These are phyloP conservation scores for Hypanus sabinus DNA, from an alignment of 2,113 vertebrate genomes.

Conservation along the genomic window DNA sequence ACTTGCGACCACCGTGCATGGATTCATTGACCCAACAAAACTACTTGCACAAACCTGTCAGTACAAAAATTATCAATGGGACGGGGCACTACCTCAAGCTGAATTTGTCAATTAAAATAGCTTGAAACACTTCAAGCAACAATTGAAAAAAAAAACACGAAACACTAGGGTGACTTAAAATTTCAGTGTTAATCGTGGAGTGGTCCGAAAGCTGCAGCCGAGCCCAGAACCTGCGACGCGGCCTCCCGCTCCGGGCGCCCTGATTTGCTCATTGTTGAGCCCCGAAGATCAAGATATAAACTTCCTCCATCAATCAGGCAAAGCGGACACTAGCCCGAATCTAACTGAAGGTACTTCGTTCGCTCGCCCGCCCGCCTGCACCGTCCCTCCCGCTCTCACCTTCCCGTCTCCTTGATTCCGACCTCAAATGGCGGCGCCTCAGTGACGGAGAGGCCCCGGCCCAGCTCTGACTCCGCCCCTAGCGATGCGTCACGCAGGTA, in stretches of 20 bases:
- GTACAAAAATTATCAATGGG: not conserved
- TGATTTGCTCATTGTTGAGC: no score
- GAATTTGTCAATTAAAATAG: not conserved
- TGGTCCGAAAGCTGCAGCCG: not conserved
- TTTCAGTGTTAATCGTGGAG: no score
- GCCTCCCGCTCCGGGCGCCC: no score
- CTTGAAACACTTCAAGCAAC: not conserved
- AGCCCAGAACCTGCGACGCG: not conserved
- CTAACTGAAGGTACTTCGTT: no score
- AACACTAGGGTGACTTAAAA: not conserved
- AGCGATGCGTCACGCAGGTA: not conserved
- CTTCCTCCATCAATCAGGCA: no score
- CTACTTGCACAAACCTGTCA: not conserved
- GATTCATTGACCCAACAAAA: not conserved
- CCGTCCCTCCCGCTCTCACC: not conserved
- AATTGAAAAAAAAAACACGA: not conserved
- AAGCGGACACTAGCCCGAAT: not conserved
- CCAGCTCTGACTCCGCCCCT: not conserved
- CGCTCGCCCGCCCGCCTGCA: not conserved
- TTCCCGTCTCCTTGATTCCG: not conserved
- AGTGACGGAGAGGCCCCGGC: no score
- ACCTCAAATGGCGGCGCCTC: not conserved
- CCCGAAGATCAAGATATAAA: no score
- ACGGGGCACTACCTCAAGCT: not conserved
- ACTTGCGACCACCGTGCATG: not conserved